A percentile compares a stretch with the other conserved stretches of the same genome.
These are phyloP conservation scores for Conus canariensis DNA, from an alignment of 2,888 invertebrate species.

Conservation along the genomic window DNA sequence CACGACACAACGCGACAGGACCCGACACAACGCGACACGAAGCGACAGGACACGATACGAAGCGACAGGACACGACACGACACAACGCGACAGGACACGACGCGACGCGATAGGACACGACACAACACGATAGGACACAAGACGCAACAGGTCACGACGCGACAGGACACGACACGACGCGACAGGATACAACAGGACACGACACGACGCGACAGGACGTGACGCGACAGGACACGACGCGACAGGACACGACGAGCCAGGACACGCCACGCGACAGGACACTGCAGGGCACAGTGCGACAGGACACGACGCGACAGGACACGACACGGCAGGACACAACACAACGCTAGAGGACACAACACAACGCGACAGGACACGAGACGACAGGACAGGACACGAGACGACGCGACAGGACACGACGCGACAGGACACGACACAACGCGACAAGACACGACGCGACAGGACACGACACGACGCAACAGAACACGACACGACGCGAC, in stretches of 20 bases:
- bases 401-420: neutral
- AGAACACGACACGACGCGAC: neutral
- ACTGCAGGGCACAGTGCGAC: neutral
- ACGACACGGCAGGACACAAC: neutral
- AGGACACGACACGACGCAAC: neutral
- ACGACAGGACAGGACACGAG: neutral
- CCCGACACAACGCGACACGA: too few relatives aligned
- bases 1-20: neutral
- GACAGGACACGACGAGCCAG: neutral
- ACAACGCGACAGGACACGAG: neutral
- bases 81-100: neutral
- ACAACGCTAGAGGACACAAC: neutral
- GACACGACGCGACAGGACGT: neutral
- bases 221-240: neutral
- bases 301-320: neutral
- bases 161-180: neutral
- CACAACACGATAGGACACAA: neutral
- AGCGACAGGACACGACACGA: neutral
- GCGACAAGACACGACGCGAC: neutral
- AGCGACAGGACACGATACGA: neutral
- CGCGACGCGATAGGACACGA: neutral
- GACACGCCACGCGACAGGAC: neutral
- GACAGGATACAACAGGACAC: neutral
- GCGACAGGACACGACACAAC: neutral
- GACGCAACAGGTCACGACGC: neutral